phyloP scores from a whole-genome alignment of 2,113 vertebrate species.

The Hemichromis elongatus region DNA sequence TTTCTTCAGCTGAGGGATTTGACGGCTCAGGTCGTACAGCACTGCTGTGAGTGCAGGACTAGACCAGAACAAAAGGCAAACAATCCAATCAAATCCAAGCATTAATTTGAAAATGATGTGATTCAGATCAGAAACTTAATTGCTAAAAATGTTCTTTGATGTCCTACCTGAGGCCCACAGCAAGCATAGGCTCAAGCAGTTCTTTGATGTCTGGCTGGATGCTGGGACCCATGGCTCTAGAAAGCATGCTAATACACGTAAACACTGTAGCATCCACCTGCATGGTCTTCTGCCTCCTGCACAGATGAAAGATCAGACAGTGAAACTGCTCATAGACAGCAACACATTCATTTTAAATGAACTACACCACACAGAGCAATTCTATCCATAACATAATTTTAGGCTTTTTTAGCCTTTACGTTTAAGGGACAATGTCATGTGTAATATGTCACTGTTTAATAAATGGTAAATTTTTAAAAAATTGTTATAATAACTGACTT shows the following conservation, averaged over 20 bases:
- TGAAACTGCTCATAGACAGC: neutral
- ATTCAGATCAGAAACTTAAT: neutral
- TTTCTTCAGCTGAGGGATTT: constrained; percentile 97
- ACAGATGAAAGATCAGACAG: neutral
- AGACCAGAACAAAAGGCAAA: neutral
- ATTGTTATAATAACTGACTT: constrained; percentile 78
- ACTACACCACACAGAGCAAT: neutral
- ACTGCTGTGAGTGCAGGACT: constrained; percentile 96
- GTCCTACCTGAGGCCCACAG: constrained; percentile 91
- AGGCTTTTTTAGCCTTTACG: neutral
- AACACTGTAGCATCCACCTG: constrained; percentile 98
- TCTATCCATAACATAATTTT: neutral
- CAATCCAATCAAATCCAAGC: neutral
- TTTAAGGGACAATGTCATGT: neutral
- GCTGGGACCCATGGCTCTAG: constrained; percentile 92
- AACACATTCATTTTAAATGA: accelerated
- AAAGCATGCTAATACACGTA: constrained; percentile 97
- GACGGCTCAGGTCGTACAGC: constrained; percentile 94
- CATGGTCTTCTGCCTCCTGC: constrained; percentile 93
- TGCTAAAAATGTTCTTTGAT: neutral
- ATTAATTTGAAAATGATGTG: neutral
- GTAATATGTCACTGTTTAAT: neutral
- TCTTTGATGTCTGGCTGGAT: constrained; percentile 98
- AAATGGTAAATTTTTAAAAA: neutral
- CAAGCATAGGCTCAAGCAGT: constrained; percentile 95